Percentiles rank a stretch among this genome's conserved stretches.
Conservation (phyloP, 1,140 invertebrate species). For the Drosophila grimshawi region DNA sequence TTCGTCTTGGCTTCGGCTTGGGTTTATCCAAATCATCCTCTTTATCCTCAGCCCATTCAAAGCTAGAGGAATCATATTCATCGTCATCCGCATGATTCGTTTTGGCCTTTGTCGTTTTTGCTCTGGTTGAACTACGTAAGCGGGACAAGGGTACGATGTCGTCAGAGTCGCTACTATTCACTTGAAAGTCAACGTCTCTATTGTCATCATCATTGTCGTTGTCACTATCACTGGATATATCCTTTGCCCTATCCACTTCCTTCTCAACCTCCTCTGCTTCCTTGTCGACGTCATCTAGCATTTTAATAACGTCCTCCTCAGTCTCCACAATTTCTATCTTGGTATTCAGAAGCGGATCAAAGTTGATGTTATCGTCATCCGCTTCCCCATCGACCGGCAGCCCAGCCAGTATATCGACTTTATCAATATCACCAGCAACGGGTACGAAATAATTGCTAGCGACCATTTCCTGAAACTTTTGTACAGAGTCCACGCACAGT, state of each 20-base stretch:
- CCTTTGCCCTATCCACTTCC: constrained; percentile 29
- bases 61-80: neutral
- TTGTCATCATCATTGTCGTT: constrained; percentile 37
- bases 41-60: constrained; percentile 1
- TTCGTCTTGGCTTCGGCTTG: constrained; percentile 57
- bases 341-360: constrained; percentile 74
- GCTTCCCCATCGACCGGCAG: constrained; percentile 48
- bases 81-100: neutral
- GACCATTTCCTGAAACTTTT: constrained; percentile 78
- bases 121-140: constrained; percentile 32
- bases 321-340: constrained; percentile 80
- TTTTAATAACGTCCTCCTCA: constrained; percentile 80
- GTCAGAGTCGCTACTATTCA: constrained; percentile 69
- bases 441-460: constrained; percentile 63
- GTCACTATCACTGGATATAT: constrained; percentile 49
- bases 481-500: constrained; percentile 71
- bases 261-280: constrained; percentile 65
- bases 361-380: constrained; percentile 75
- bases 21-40: constrained; percentile 24
- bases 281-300: constrained; percentile 77
- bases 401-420: constrained; percentile 59
- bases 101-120: neutral
- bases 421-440: constrained; percentile 37
- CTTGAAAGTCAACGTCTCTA: constrained; percentile 52
- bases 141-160: constrained; percentile 68